Evolutionary conservation across 2,888 invertebrate genomes (phyloP).

Genomic region (Cataglyphis altisquamis): DNA sequence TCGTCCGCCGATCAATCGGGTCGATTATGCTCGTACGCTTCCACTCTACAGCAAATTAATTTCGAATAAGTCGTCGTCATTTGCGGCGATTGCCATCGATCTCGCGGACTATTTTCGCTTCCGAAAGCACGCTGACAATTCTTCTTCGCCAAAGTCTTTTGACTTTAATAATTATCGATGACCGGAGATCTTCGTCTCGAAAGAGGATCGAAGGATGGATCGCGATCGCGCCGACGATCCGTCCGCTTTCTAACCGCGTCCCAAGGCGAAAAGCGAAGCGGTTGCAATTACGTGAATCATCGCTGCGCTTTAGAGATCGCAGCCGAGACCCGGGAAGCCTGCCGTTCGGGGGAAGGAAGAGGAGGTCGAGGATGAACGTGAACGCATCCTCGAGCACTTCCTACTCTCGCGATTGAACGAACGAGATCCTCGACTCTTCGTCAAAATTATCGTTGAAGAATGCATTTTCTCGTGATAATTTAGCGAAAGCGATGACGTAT

Average conservation of each 20-base stretch:
- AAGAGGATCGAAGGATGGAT: background rate
- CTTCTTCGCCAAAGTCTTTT: background rate
- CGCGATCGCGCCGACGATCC: background rate
- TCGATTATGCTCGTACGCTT: background rate
- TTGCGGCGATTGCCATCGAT: background rate
- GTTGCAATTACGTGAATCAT: conserved; percentile 57
- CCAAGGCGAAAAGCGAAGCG: conserved; percentile 12
- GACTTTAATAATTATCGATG: conserved; percentile 4
- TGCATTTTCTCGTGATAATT: background rate
- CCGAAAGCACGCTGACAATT: background rate
- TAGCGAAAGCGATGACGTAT: background rate
- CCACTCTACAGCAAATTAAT: conserved; percentile 22
- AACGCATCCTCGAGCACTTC: conserved; percentile 31
- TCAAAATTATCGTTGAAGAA: background rate
- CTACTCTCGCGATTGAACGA: conserved; percentile 37
- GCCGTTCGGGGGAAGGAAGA: conserved; percentile 10
- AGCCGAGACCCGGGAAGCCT: conserved; percentile 29
- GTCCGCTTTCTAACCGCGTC: conserved; percentile 59
- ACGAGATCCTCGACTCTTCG: background rate
- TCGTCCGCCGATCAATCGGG: background rate
- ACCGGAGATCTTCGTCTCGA: background rate
- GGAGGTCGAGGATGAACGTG: conserved; percentile 11
- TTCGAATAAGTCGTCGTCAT: background rate
- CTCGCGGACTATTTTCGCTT: conserved; percentile 4
- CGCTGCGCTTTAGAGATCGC: conserved; percentile 29